Conservation (phyloP, 2,888 invertebrate species). For the Calameuta pallipes region DNA sequence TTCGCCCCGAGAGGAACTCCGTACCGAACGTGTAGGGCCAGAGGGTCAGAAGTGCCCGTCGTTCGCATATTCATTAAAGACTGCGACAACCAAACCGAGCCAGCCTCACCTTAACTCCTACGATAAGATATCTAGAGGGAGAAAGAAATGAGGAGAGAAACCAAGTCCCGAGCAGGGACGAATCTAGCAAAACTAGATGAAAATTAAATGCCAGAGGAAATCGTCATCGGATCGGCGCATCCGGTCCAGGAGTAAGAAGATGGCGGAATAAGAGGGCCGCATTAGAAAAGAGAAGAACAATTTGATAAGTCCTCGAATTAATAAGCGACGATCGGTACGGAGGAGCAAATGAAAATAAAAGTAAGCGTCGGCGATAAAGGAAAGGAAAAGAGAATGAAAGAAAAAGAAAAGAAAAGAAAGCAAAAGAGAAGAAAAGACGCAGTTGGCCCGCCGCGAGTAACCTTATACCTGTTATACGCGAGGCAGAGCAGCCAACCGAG, state of each 20-base stretch:
- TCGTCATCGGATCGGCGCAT: constrained; percentile 12
- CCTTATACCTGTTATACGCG: constrained; percentile 51
- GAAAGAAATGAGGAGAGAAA: constrained; percentile 10
- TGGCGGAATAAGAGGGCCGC: not conserved
- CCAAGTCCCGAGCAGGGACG: not conserved
- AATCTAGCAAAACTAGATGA: not conserved
- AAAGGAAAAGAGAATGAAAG: constrained; percentile 28
- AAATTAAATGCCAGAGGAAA: too few species aligned
- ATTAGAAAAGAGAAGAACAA: constrained; percentile 31
- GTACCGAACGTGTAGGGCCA: constrained; percentile 24
- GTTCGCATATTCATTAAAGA: constrained; percentile 54
- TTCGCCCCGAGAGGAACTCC: constrained; percentile 32
- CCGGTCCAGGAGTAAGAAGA: not conserved
- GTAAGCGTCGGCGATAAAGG: constrained; percentile 9
- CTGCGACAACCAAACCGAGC: constrained; percentile 23
- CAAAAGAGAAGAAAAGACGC: constrained; percentile 19
- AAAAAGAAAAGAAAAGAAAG: constrained; percentile 21
- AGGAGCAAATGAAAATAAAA: not conserved
- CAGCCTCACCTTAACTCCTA: constrained; percentile 16
- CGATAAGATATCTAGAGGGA: constrained; percentile 24
- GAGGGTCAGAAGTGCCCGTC: constrained; percentile 19
- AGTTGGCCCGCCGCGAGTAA: constrained; percentile 47
- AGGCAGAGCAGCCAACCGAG: constrained; percentile 53
- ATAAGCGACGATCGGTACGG: constrained; percentile 28
- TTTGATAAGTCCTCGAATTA: constrained; percentile 51